Evolutionary conservation across 2,888 invertebrate species (phyloP).

Genomic region (Halictus quadricinctus): DNA sequence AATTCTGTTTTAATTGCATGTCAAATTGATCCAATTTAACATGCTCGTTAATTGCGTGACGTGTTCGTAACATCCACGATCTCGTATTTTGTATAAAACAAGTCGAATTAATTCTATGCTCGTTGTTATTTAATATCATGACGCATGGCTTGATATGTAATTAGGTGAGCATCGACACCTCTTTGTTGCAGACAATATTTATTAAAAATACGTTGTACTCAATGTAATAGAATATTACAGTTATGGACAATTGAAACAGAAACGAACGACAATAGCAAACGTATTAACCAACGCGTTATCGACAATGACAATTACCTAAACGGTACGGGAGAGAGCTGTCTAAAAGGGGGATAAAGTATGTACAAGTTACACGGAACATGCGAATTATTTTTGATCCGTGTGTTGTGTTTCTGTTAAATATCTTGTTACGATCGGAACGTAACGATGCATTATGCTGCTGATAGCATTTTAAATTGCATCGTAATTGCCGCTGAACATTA

Average conservation of each 20-base stretch:
- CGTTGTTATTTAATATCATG: not conserved
- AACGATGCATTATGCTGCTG: not conserved
- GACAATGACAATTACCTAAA: not conserved
- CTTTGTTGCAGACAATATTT: not conserved
- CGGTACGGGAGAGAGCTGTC: not conserved
- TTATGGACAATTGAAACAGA: not conserved
- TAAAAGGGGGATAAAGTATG: not conserved
- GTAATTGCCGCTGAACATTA: slow-evolving; percentile 5
- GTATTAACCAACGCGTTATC: not conserved
- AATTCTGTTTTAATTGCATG: not conserved
- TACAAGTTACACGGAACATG: not conserved
- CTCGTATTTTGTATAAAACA: not conserved
- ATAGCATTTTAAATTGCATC: slow-evolving; percentile 17
- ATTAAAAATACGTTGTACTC: not conserved
- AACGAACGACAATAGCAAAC: not conserved
- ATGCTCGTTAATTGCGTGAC: not conserved
- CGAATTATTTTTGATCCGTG: not conserved
- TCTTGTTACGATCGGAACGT: slow-evolving; percentile 9
- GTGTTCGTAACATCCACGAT: not conserved
- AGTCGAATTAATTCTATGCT: not conserved
- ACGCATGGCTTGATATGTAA: not conserved
- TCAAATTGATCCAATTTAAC: not conserved
- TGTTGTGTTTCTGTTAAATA: slow-evolving; percentile 5
- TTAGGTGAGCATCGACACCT: not conserved
- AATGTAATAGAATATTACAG: not conserved